Evolutionary conservation across 2,113 vertebrate species (phyloP), one percentile per base, ranked within the genome.

Genomic region (Rhipidura dahli): DNA sequence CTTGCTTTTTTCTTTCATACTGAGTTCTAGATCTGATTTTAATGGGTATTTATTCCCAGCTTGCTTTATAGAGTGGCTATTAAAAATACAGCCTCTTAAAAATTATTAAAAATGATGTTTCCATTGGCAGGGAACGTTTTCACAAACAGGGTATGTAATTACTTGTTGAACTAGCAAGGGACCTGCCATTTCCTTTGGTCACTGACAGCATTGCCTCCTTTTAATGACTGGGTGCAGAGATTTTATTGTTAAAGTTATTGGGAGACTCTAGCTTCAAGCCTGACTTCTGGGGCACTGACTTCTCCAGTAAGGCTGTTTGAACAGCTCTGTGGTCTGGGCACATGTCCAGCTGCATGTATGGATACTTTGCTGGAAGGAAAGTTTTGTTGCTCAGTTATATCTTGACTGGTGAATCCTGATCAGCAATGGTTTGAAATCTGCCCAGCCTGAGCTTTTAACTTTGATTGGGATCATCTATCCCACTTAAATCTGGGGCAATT

Each of bases 61-160:
- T 93, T 57, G 31, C 73, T 94, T 94, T 93, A 82, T 83, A 80
- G 51, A 90, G 50, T 10, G 3, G 24, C 87, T 97, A 83, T 91
- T 86, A 54, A 90, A 93, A 94, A 91, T 39, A 0, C 59, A 83
- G 33, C 31, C 85, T 95, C 87, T 94, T 95, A 72, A 81, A 92
- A 77, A 54, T 61, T 60, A 83, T 93, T 93, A 37, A 72, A 93
- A 91, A 39, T 37, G 6, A 27, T 84, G 75, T 93, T 96, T 91
- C 90, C 20, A 44, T 90, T 94, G 96, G 91, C 87, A 93, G 60
- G 63, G 27, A 90, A 44, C 35, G 21, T 45, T 94, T 91, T 90
- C 47, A 64, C 68, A 80, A 90, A 88, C 24, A 54, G 50, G 16
- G 27, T 37, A 23, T 49, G 71, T 54, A 91, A 90, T 92, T 93